Evolutionary conservation across 1,140 invertebrate species (phyloP), one percentile per base, ranked within the genome.

Genomic region (Tribolium madens): DNA sequence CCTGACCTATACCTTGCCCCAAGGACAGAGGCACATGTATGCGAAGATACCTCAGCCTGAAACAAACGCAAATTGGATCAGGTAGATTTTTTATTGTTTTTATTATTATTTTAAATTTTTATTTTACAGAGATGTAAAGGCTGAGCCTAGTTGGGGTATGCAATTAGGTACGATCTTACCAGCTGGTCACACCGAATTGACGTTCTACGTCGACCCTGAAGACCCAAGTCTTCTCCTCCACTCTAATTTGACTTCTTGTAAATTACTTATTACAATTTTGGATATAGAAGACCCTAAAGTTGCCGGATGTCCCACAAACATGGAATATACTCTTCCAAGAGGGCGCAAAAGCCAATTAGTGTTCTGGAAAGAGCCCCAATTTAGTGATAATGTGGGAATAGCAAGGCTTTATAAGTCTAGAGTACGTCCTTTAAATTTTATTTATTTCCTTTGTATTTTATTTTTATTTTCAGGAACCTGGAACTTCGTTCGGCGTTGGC

Each of bases 301-400:
- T 9, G 83, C 84, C 17, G 88, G 86, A 73, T 94, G 93, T 82
- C 92, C 93, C 0, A 85, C 87, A 42, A 91, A 92, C 1, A 90
- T 93, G 79, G 88, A 90, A 64, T 89, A 92, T 2, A 81, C 87
- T 6, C 80, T 93, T 46, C 85, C 85, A 60, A 85, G 86, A 18
- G 88, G 90, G 9, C 89, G 91, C 82, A 84, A 83, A 0, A 87
- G 87, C 48, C 87, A 88, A 18, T 85, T 87, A 10, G 88, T 93
- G 18, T 88, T 87, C 71, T 94, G 92, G 92, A 88, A 89, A 60
- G 92, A 93, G 79, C 92, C 93, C 0, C 84, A 87, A 6, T 93
- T 93, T 79, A 86, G 84, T 7, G 92, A 93, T 81, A 92, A 92
- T 81, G 88, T 91, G 6, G 86, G 83, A 64, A 82, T 93, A 2